Evolutionary conservation across 2,797 vertebrate genomes (phyloP), one percentile per base, ranked within the genome.

Genomic region (Arrhamphus sclerolepis): DNA sequence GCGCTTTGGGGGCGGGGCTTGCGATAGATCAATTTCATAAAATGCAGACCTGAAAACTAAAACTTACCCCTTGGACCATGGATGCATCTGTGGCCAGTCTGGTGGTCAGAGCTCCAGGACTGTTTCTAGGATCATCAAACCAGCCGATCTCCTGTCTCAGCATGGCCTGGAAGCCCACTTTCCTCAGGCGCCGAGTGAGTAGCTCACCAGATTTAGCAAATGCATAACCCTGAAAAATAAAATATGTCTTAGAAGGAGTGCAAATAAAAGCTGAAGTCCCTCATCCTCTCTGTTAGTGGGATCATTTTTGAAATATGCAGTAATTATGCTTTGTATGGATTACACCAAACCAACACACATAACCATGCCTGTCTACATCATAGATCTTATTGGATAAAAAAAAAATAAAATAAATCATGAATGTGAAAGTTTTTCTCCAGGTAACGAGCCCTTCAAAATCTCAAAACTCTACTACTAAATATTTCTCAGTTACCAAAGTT

Each of bases 171-270:
- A 94, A 94, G 47, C 92, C 93, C 28, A 90, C 16, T 77, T 89
- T 93, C 43, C 93, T 91, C 17, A 94, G 70, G 13, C 92, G 89
- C 13, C 91, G 87, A 8, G 93, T 94, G 62, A 94, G 78, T 57
- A 91, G 81, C 77, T 94, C 93, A 66, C 93, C 93, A 62, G 93
- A 94, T 50, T 92, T 94, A 28, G 91, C 91, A 78, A 94, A 94
- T 5, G 91, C 84, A 71, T 85, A 94, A 9, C 88, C 85, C 93
- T 94, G 60, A 1, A 78, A 82, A 14, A 75, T 51, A 1, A n/a
- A 47, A 54, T 38, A 2, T 11, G 28, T 43, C 10, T 51, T 5
- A 44, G 2, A 18, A 13, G 16, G 19, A 6, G 18, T 40, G n/a
- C 18, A 5, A 67, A 16, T 7, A 13, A 14, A 6, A 24, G 4